Evolutionary conservation across 2,113 vertebrate genomes (phyloP).

Genomic region (Rana temporaria): DNA sequence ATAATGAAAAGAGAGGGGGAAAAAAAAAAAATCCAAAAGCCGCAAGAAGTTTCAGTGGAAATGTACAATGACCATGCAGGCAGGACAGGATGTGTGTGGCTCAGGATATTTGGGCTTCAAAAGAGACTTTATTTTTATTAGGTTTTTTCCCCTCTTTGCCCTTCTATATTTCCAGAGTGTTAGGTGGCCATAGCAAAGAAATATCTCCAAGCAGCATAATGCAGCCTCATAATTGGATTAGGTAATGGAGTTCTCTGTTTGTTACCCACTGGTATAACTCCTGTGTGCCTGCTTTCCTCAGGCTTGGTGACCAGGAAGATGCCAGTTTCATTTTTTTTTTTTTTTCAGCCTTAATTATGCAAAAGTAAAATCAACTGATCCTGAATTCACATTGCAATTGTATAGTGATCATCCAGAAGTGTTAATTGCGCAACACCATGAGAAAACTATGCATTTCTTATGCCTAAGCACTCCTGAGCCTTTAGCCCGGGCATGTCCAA

Average conservation of each 20-base stretch:
- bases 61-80: constrained; percentile 18
- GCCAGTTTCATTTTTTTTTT: too few species aligned
- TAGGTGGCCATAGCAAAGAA: constrained; percentile 11
- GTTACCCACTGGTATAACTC: not conserved
- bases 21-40: constrained; percentile 20
- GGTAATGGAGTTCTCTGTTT: not conserved
- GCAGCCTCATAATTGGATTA: not conserved
- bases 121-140: not conserved
- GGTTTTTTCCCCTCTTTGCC: not conserved
- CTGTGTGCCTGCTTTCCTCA: not conserved
- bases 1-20: constrained; percentile 17
- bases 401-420: too few species aligned
- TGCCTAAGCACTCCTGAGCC: too few species aligned
- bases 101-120: constrained; percentile 41
- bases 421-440: too few species aligned
- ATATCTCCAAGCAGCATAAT: constrained; percentile 16
- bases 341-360: too few species aligned
- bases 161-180: constrained; percentile 9
- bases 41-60: constrained; percentile 49
- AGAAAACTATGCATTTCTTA: too few species aligned
- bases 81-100: constrained; percentile 18
- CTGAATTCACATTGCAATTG: too few species aligned
- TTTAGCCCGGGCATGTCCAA: too few species aligned
- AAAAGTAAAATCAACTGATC: too few species aligned
- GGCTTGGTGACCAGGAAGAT: too few species aligned